Evolutionary conservation across 37 sponge, comb jelly and placozoan genomes (phyloP).

Genomic region (Haliclona indistincta): DNA sequence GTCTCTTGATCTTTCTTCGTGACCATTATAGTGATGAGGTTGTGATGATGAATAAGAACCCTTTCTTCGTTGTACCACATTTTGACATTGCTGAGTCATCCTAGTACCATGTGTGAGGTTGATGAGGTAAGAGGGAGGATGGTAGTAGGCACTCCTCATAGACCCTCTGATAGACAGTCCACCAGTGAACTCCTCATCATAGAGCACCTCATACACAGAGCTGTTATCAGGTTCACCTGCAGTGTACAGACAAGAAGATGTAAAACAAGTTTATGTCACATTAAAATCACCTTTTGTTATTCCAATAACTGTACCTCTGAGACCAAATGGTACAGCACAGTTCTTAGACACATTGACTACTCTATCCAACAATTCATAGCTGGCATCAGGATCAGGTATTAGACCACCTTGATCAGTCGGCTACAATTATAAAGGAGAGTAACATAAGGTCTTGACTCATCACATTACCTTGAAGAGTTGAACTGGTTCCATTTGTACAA

Average conservation of each 20-base stretch:
- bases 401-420: conserved; percentile 55
- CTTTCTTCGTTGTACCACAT: too few species aligned
- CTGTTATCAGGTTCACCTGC: too few species aligned
- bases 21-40: too few species aligned
- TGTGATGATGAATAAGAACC: too few species aligned
- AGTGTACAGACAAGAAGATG: too few species aligned
- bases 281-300: conserved; percentile 58
- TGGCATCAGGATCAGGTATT: conserved; percentile 74
- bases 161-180: conserved; percentile 65
- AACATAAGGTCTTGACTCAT: background rate
- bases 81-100: too few species aligned
- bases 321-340: conserved; percentile 85
- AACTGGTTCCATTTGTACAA: too few species aligned
- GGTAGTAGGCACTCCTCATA: conserved; percentile 68
- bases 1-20: too few species aligned
- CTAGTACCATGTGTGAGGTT: too few species aligned
- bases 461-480: too few species aligned
- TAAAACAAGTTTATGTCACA: too few species aligned
- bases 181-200: conserved; percentile 92
- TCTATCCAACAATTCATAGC: conserved; percentile 84
- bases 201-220: conserved; percentile 80
- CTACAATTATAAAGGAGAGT: conserved; percentile 14
- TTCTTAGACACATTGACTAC: conserved; percentile 80
- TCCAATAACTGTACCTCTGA: conserved; percentile 87
- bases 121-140: conserved; percentile 73